Evolutionary conservation across 2,113 vertebrate species (phyloP).

Genomic region (Donacobius atricapilla): DNA sequence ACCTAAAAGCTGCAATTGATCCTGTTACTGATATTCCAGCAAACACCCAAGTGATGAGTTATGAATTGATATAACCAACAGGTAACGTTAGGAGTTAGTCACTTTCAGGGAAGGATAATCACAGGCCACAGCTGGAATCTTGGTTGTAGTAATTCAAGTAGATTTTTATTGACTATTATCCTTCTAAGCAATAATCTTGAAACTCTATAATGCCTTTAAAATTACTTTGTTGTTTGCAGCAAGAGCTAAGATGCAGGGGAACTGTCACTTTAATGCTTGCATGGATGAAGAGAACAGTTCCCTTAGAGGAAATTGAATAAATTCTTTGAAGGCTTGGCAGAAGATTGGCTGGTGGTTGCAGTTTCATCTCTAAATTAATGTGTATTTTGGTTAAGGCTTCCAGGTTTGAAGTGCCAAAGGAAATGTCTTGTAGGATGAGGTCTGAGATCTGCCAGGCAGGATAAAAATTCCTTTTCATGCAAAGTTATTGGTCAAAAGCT

Average conservation of each 20-base stretch:
- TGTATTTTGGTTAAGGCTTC: not conserved
- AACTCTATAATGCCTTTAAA: not conserved
- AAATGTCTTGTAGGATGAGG: not conserved
- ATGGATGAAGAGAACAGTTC: not conserved
- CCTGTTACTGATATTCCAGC: not conserved
- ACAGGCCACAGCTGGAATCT: not conserved
- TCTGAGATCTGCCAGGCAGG: not conserved
- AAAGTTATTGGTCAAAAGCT: not conserved
- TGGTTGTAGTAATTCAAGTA: not conserved
- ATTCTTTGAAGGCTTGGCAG: not conserved
- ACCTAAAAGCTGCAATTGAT: not conserved
- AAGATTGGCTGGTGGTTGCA: not conserved
- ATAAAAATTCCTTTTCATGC: not conserved
- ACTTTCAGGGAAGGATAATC: not conserved
- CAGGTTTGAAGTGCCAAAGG: not conserved
- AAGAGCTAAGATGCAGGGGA: not conserved
- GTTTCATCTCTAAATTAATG: not conserved
- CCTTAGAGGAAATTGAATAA: not conserved
- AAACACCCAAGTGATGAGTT: not conserved
- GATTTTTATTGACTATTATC: not conserved
- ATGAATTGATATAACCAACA: not conserved
- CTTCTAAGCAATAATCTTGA: not conserved
- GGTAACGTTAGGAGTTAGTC: not conserved
- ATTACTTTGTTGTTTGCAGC: not conserved
- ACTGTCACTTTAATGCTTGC: not conserved